Evolutionary conservation across 1,140 invertebrate species (phyloP), one percentile per base, ranked within the genome.

Genomic region (Temnothorax longispinosus): DNA sequence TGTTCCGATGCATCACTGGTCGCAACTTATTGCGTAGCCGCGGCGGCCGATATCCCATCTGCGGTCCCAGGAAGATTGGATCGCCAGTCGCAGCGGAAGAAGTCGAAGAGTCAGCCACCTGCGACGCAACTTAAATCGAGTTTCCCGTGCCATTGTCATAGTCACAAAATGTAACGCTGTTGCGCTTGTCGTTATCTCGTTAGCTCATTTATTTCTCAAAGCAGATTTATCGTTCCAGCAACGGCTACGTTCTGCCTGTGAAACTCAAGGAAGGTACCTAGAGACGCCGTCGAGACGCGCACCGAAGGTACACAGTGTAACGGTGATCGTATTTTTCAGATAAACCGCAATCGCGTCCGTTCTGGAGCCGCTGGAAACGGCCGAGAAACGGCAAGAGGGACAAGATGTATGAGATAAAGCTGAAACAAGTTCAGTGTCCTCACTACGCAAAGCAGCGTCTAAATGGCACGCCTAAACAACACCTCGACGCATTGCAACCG

Each of bases 341-440:
- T 54, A 21, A 27, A 56, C 54, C 52, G 6, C 74, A 47, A 21
- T 47, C 76, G 5, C 56, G 62, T 11, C 50, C 38, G 1, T 76
- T 84, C 44, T 88, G 87, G 81, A 81, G 85, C 4, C 89, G 80
- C 35, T 90, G 85, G 71, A 93, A 90, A 80, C 91, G 88, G 88
- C 81, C 89, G 1, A 75, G 65, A 47, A 89, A 85, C 62, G 86
- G 87, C 11, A 93, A 86, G 27, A 91, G 87, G 62, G 82, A 92
- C 27, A 92, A 92, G 77, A 69, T 88, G 13, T 92, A 92, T 13
- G 87, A 92, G 88, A 77, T 91, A 8, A 93, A 89, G 84, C 64
- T 92, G 4, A 92, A 88, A 60, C 86, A 88, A 32, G 62, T 84
- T 71, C 87, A 86, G 47, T 90, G 80, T 87, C 72, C 87, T 3